Evolutionary conservation across 2,888 invertebrate species (phyloP).

Genomic region (Limnephilus rhombicus): DNA sequence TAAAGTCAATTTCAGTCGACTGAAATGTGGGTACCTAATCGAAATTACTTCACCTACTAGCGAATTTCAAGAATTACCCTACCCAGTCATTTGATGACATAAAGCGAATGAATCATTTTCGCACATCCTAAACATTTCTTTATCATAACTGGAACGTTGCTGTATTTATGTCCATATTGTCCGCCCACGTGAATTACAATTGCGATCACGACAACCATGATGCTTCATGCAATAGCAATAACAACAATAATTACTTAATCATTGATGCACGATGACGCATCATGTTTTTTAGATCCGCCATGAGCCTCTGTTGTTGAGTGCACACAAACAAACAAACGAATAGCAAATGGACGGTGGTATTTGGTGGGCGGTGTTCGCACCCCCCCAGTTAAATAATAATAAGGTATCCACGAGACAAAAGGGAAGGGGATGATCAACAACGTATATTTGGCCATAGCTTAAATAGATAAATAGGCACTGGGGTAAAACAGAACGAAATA

Average conservation of each 20-base stretch:
- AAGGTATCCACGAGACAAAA: not conserved
- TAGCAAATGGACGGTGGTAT: not conserved
- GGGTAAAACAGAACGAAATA: not conserved
- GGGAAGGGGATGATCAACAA: not conserved
- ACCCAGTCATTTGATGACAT: not conserved
- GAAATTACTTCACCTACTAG: not conserved
- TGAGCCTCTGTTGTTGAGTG: not conserved
- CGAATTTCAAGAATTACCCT: not conserved
- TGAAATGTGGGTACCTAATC: not conserved
- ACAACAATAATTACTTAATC: not conserved
- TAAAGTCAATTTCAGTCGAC: not conserved
- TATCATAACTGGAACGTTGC: not conserved
- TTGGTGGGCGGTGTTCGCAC: constrained; percentile 14
- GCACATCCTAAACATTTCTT: not conserved
- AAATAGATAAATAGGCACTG: not conserved
- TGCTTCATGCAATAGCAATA: constrained; percentile 13
- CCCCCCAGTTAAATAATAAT: not conserved
- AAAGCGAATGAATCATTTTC: not conserved
- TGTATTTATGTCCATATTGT: not conserved
- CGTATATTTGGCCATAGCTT: not conserved
- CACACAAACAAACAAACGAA: not conserved
- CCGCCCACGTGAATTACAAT: constrained; percentile 23
- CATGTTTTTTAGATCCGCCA: constrained; percentile 26
- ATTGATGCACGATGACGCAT: constrained; percentile 37
- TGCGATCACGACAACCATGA: not conserved